Percentiles rank a stretch among this genome's conserved stretches.
These are phyloP conservation scores for Anthonomus grandis DNA, from an alignment of 1,140 invertebrate genomes.

Conservation along the genomic window DNA sequence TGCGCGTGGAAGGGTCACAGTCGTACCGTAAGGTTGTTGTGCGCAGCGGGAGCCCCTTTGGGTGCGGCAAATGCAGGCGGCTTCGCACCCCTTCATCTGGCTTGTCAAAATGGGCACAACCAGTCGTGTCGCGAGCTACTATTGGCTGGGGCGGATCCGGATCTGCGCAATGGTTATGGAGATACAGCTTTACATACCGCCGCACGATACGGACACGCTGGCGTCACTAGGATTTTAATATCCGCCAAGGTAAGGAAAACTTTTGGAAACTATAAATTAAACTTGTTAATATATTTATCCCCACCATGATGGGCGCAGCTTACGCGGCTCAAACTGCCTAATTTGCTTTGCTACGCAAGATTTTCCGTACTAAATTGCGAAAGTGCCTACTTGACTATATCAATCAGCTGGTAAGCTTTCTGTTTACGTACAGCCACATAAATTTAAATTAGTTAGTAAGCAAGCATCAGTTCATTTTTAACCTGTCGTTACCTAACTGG, in stretches of 20 bases:
- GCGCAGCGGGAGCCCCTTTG: conserved; percentile 67
- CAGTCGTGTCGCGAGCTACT: conserved; percentile 88
- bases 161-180: conserved; percentile 94
- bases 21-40: conserved; percentile 73
- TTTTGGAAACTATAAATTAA: no score
- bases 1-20: conserved; percentile 93
- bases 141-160: conserved; percentile 80
- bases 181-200: conserved; percentile 94
- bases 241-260: conserved; percentile 58
- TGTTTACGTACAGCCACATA: no score
- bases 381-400: no score
- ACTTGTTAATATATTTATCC: no score
- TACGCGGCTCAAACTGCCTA: no score
- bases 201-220: conserved; percentile 88
- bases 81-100: conserved; percentile 89
- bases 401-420: no score
- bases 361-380: no score
- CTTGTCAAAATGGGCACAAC: conserved; percentile 95
- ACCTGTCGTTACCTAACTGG: no score
- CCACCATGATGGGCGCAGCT: no score
- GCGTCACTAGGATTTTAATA: conserved; percentile 89
- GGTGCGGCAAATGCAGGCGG: conserved; percentile 80
- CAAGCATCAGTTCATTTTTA: no score
- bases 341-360: no score
- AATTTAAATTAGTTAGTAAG: no score